A percentile compares a stretch with the other conserved stretches of the same genome.
phyloP scores from a whole-genome alignment of 2,888 invertebrate species.

The Melitaea athalia region DNA sequence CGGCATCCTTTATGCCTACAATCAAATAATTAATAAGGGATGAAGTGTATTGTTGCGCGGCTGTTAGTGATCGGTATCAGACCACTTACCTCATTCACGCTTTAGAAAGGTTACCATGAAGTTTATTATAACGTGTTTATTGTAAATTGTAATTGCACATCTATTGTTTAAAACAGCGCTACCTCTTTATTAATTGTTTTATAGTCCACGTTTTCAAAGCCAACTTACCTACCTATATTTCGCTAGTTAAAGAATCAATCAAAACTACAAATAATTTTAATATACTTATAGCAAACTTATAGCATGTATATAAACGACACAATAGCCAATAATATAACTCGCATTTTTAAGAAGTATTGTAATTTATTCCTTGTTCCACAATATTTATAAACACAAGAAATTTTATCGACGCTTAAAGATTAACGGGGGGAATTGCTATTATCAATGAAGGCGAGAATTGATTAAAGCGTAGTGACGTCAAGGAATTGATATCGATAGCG shows the following conservation, averaged over 20 bases:
- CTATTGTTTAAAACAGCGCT: conserved; percentile 51
- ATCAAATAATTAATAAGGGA: conserved; percentile 83
- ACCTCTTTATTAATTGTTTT: conserved; percentile 13
- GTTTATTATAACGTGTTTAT: conserved; percentile 57
- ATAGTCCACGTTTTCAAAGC: not conserved
- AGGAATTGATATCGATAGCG: conserved; percentile 44
- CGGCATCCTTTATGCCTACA: conserved; percentile 81
- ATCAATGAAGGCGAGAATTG: conserved; percentile 49
- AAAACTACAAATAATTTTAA: not conserved
- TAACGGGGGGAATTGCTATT: conserved; percentile 28
- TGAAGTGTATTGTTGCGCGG: conserved; percentile 76
- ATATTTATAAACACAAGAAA: conserved; percentile 5
- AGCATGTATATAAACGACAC: not conserved
- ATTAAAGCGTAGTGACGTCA: conserved; percentile 50
- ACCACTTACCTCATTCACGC: conserved; percentile 68
- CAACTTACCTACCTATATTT: not conserved
- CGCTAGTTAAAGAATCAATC: not conserved
- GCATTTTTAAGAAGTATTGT: not conserved
- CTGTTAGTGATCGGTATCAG: conserved; percentile 76
- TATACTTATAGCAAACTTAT: too few relatives aligned
- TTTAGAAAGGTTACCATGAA: conserved; percentile 67
- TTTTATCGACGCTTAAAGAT: conserved; percentile 14
- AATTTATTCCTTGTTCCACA: not conserved
- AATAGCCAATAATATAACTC: not conserved
- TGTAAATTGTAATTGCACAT: conserved; percentile 39